A percentile compares a stretch with the other conserved stretches of the same genome.
Evolutionary conservation across 2,888 invertebrate genomes (phyloP).

Genomic region (Sepiola atlantica): DNA sequence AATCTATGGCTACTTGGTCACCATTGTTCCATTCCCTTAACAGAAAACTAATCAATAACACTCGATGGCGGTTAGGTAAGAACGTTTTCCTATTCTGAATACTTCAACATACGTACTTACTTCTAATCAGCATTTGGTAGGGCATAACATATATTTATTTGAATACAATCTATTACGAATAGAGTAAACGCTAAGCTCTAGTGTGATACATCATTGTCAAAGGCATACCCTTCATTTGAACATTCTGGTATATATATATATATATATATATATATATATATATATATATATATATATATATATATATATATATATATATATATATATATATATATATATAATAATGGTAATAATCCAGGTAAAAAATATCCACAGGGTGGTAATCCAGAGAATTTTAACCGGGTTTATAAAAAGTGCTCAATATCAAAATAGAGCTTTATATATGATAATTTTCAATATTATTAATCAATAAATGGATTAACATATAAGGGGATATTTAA

Average conservation of each 20-base stretch:
- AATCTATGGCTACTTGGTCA: neutral
- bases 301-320: constrained; percentile 39
- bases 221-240: neutral
- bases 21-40: too few species aligned
- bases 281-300: constrained; percentile 34
- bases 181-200: neutral
- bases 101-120: neutral
- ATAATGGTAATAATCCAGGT: too few species aligned
- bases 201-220: neutral
- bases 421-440: too few species aligned
- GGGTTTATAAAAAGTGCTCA: too few species aligned
- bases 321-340: neutral
- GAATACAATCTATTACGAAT: neutral
- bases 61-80: neutral
- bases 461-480: too few species aligned
- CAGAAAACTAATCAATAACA: neutral
- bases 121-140: neutral
- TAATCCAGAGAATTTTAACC: too few species aligned
- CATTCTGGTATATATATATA: too few species aligned
- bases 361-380: too few species aligned
- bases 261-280: neutral
- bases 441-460: too few species aligned
- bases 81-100: neutral
- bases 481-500: too few species aligned
- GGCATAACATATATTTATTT: neutral